Conservation (phyloP, 2,113 vertebrate genomes). For the Clarias magur region DNA sequence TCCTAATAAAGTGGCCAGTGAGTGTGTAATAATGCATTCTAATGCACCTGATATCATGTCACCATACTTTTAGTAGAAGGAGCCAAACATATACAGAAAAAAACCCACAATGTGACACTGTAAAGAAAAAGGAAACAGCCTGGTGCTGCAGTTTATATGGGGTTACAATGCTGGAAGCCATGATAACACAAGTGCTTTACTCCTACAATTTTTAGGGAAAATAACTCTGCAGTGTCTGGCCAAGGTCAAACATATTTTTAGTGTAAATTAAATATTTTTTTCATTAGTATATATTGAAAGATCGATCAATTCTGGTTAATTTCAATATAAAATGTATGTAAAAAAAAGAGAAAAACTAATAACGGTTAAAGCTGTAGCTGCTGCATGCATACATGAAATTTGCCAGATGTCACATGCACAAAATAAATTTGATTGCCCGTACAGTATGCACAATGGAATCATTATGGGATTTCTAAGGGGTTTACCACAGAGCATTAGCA, state of each 20-base stretch:
- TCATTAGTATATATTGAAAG: constrained; percentile 38
- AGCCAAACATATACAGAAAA: constrained; percentile 52
- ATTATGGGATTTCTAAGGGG: constrained; percentile 41
- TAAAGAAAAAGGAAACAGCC: constrained; percentile 67
- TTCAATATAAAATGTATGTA: constrained; percentile 5
- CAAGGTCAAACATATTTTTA: constrained; percentile 62
- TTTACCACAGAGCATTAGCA: constrained; percentile 54
- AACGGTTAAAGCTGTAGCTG: constrained; percentile 28
- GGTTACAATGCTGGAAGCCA: constrained; percentile 54
- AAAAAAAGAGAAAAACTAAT: constrained; percentile 17
- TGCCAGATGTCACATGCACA: constrained; percentile 3
- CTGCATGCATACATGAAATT: background rate
- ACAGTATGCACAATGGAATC: background rate
- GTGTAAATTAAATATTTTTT: constrained; percentile 63
- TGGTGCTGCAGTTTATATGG: constrained; percentile 51
- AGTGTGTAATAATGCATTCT: background rate
- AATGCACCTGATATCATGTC: background rate
- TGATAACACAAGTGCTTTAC: constrained; percentile 57
- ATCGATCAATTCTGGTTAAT: constrained; percentile 43
- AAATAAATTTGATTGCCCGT: background rate
- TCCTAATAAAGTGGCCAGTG: background rate
- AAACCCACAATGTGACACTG: constrained; percentile 52
- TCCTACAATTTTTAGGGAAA: constrained; percentile 55
- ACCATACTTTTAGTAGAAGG: constrained; percentile 48
- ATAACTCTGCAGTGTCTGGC: constrained; percentile 62